Conservation (phyloP, 2,888 invertebrate species). For the Lumbricus terrestris region DNA sequence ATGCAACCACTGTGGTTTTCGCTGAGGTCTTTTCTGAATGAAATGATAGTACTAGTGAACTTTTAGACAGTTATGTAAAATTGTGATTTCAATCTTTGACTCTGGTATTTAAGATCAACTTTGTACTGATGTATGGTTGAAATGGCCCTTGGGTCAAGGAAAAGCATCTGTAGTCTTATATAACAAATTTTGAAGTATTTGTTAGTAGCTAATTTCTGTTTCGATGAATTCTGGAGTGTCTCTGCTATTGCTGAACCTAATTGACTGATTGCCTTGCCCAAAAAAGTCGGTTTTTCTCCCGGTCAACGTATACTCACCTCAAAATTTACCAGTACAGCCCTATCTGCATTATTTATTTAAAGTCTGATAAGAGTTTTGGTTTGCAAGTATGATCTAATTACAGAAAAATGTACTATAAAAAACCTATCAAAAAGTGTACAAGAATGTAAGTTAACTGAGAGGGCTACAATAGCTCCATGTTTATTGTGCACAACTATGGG, state of each 20-base stretch:
- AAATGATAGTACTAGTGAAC: not conserved
- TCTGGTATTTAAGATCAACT: not conserved
- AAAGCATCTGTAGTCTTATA: not conserved
- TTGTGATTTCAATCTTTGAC: not conserved
- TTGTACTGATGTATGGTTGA: not conserved
- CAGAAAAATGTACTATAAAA: too few species aligned
- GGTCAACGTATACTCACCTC: too few species aligned
- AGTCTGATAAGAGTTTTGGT: too few species aligned
- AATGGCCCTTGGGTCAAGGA: not conserved
- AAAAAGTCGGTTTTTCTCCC: too few species aligned
- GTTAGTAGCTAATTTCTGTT: not conserved
- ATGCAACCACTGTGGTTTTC: not conserved
- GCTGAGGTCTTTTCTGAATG: not conserved
- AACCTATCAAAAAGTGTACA: too few species aligned
- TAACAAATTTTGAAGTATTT: not conserved
- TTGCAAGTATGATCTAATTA: too few species aligned
- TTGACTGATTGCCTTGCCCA: too few species aligned
- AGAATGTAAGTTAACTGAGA: too few species aligned
- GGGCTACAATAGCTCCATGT: too few species aligned
- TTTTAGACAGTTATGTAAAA: not conserved
- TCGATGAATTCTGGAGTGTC: not conserved
- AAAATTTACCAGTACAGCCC: too few species aligned
- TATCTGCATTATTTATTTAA: too few species aligned
- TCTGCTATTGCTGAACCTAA: not conserved
- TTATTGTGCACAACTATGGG: too few species aligned